These are phyloP conservation scores for Diadegma fenestrale DNA, from an alignment of 2,888 invertebrate species.

Conservation along the genomic window DNA sequence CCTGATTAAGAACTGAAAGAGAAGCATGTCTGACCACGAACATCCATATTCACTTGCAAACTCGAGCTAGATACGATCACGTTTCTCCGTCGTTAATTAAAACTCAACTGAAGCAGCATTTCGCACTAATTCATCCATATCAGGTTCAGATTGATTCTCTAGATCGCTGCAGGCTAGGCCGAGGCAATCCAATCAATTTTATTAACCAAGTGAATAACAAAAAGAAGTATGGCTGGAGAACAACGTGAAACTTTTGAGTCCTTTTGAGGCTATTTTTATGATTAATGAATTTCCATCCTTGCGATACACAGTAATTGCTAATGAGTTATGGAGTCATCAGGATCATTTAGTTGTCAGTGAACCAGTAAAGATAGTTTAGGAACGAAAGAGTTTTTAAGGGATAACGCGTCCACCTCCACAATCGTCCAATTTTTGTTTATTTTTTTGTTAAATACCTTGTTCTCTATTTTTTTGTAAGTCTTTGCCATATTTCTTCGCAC, in stretches of 20 bases:
- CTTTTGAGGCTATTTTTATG: background rate
- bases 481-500: constrained; percentile 1
- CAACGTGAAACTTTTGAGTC: background rate
- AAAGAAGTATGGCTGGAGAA: background rate
- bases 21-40: constrained; percentile 55
- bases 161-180: background rate
- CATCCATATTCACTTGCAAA: constrained; percentile 53
- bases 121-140: constrained; percentile 26
- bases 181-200: background rate
- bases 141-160: constrained; percentile 11
- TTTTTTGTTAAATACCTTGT: no score
- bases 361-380: no score
- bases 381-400: no score
- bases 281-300: background rate
- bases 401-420: background rate
- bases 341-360: background rate
- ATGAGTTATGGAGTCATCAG: background rate
- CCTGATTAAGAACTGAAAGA: background rate
- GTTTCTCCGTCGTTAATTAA: constrained; percentile 56
- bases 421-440: background rate
- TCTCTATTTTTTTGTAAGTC: background rate
- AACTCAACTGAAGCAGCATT: constrained; percentile 47
- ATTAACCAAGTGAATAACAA: background rate
- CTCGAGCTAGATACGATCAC: constrained; percentile 37
- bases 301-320: background rate